Base-by-base conservation (phyloP, 2,797 vertebrate species). In the Poecilia picta region DNA sequence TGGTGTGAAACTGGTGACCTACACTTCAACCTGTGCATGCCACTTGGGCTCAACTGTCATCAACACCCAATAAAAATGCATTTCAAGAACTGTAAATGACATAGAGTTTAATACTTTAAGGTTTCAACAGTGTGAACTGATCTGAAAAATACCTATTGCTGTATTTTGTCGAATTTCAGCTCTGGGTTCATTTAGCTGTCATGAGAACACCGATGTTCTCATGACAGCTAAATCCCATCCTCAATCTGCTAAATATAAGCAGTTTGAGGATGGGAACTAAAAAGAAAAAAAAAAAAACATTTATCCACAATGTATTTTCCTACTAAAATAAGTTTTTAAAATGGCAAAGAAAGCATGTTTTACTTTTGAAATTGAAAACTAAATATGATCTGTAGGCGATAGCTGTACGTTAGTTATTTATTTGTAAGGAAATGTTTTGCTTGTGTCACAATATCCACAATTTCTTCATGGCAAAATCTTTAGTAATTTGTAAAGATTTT, bases 1-100 rank as follows among this genome's bases (percentile, higher is more conserved):
- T 72, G n/a, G 53, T 85, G 88, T 85, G 88, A 92, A 90, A 91
- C 66, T 3, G 66, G 16, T 74, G 85, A 87, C 85, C 87, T 82
- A 3, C 28, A 66, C 5, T 68, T 88, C 77, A 86, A 90, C 89
- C 73, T 80, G 78, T 28, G 2, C 51, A 55, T 70, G 72, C 15
- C 6, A 13, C 0, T 36, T 31, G 20, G 5, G 8, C 15, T 55
- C 25, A 74, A 13, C 8, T 1, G 20, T n/a, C 23, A 81, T 78
- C 59, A 57, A 70, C 72, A 66, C 20, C 31, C 20, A 36, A 12
- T 31, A 12, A 25, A 59, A 41, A 74, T 6, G 0, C 43, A 47
- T 15, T 33, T 28, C 28, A 41, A 49, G 16, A 2, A 39, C 7
- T 7, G 18, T 62, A 41, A 11, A n/a, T 2, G 4, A 45, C 13